These are phyloP conservation scores for Campoletis sonorensis DNA, from an alignment of 1,140 invertebrate genomes.

Conservation along the genomic window DNA sequence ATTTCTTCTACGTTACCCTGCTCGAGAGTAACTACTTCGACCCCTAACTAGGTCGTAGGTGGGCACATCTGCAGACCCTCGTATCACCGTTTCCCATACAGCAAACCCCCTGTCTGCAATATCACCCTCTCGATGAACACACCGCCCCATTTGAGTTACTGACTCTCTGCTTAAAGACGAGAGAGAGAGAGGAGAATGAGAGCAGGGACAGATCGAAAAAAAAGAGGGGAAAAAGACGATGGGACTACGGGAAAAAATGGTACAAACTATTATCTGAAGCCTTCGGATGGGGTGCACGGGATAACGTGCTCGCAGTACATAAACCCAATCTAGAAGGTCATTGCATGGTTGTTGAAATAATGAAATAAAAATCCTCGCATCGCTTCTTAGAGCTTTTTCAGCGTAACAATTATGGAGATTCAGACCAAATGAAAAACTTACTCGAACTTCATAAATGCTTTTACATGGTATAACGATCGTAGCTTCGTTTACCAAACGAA, in stretches of 20 bases:
- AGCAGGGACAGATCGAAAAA: not conserved
- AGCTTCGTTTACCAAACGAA: not conserved
- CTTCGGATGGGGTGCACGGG: no score
- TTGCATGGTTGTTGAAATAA: no score
- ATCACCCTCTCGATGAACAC: slow-evolving; percentile 26
- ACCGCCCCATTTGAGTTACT: slow-evolving; percentile 24
- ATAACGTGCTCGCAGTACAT: no score
- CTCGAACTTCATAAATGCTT: not conserved
- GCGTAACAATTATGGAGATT: not conserved
- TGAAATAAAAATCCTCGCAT: no score
- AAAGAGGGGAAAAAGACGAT: not conserved
- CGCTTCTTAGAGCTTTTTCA: not conserved
- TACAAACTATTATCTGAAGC: no score
- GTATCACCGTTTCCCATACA: slow-evolving; percentile 3
- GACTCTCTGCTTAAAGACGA: slow-evolving; percentile 6
- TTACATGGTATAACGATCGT: not conserved
- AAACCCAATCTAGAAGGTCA: no score
- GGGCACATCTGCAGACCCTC: slow-evolving; percentile 25
- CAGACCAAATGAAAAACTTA: not conserved
- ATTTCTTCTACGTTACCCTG: slow-evolving; percentile 18
- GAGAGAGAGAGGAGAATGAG: no score
- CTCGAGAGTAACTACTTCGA: slow-evolving; percentile 16
- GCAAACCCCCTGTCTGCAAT: slow-evolving; percentile 5
- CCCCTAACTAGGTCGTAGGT: slow-evolving; percentile 41
- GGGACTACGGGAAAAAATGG: not conserved